Percentiles rank a stretch among this genome's conserved stretches.
These are phyloP conservation scores for Ooceraea biroi DNA, from an alignment of 1,140 invertebrate genomes.

Conservation along the genomic window DNA sequence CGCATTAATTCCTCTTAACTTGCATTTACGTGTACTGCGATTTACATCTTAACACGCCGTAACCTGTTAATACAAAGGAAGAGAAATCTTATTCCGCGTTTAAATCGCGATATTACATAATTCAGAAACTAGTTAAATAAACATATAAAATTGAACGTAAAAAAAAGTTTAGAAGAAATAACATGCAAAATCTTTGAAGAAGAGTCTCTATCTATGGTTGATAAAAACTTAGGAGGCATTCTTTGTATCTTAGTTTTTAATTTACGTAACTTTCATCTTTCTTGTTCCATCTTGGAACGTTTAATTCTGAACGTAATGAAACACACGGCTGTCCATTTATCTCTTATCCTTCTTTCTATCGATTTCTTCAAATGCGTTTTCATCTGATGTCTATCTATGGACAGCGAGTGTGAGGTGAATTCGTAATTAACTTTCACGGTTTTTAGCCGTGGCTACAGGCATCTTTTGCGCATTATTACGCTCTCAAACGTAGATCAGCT, in stretches of 20 bases:
- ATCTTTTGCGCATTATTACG: constrained; percentile 11
- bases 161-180: too few relatives aligned
- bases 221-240: too few relatives aligned
- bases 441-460: neutral
- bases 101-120: too few relatives aligned
- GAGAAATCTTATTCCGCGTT: neutral
- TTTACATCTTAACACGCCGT: neutral
- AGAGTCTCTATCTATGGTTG: too few relatives aligned
- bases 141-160: too few relatives aligned
- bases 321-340: neutral
- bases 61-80: neutral
- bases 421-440: constrained; percentile 17
- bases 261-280: neutral
- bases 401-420: neutral
- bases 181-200: too few relatives aligned
- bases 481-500: constrained; percentile 49
- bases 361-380: constrained; percentile 20
- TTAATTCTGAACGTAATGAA: neutral
- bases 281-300: neutral
- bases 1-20: constrained; percentile 9
- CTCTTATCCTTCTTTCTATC: neutral
- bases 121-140: too few relatives aligned
- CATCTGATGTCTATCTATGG: neutral
- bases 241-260: too few relatives aligned
- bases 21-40: neutral